Evolutionary conservation across 2,113 vertebrate species (phyloP), one percentile per base, ranked within the genome.

Genomic region (Meleagris gallopavo): DNA sequence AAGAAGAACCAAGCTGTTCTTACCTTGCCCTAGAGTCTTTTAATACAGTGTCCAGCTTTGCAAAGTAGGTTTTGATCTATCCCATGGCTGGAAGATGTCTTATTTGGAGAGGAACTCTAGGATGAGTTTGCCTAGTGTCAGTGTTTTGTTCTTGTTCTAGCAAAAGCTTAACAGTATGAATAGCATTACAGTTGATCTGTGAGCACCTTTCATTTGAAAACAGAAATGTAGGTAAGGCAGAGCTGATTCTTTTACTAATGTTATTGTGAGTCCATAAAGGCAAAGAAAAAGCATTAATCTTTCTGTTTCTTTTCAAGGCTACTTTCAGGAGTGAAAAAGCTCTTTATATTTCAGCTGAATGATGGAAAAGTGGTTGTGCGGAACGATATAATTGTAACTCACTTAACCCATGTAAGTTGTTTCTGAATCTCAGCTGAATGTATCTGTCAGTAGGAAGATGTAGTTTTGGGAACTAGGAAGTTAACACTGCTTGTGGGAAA

Each of bases 301-400:
- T 3, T 88, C 58, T 86, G 36, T 81, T 96, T 97, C 85, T 57
- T 75, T 98, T 97, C 86, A 96, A 99, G 99, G 99, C 98, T 99
- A 77, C 98, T 99, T 83, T 99, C 99, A 65, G 99, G 99, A 24
- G 98, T 99, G 38, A 99, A 99, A 97, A 99, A 98, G 73, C 98
- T 99, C 88, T 99, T 99, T 88, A 98, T 99, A 95, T 99, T 99
- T 98, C 99, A 99, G 83, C 96, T 98, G 83, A 98, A 98, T 36
- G 99, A 99, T 16, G 99, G 99, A 29, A 99, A 99, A 94, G 98
- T 99, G 77, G 98, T 98, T 10, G 99, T 99, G 50, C 98, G 98
- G 96, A 99, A 98, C 73, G 98, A 99, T 67, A 98, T 99, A 71
- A 98, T 98, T 66, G 98, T 99, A 54, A 99, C 99, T 88, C 99